phyloP scores from a whole-genome alignment of 2,888 invertebrate species.

The Noctua fimbriata region DNA sequence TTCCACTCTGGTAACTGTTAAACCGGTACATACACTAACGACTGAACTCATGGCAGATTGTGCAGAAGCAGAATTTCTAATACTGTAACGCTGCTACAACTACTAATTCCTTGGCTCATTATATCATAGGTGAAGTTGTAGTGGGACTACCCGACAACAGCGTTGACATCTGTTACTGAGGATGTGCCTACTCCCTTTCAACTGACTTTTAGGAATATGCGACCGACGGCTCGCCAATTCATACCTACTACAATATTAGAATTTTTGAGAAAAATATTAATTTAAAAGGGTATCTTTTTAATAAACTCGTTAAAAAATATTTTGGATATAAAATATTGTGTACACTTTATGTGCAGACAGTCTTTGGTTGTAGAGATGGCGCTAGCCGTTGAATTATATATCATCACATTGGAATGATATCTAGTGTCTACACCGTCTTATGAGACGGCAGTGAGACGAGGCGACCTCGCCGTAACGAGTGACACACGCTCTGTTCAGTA shows the following conservation, averaged over 20 bases:
- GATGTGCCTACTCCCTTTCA: neutral
- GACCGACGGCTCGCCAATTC: conserved; percentile 16
- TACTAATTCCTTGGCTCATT: conserved; percentile 12
- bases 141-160: neutral
- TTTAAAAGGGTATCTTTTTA: conserved; percentile 43
- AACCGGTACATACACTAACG: conserved; percentile 10
- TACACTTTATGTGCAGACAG: conserved; percentile 66
- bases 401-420: conserved; percentile 55
- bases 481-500: neutral
- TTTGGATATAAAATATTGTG: conserved; percentile 61
- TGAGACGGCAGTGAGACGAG: neutral
- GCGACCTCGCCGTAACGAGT: neutral
- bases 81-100: conserved; percentile 30
- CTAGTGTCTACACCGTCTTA: neutral
- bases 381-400: conserved; percentile 44
- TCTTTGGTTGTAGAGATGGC: conserved; percentile 67
- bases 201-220: conserved; percentile 12
- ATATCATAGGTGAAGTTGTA: neutral
- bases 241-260: conserved; percentile 34
- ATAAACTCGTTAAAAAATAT: conserved; percentile 65
- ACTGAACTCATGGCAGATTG: conserved; percentile 15
- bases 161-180: neutral
- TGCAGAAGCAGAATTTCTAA: neutral
- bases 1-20: conserved; percentile 58
- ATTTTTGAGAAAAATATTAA: conserved; percentile 56